Percentiles rank a stretch among this genome's conserved stretches.
Conservation (phyloP, 2,888 invertebrate species). For the Mycogona germanica region DNA sequence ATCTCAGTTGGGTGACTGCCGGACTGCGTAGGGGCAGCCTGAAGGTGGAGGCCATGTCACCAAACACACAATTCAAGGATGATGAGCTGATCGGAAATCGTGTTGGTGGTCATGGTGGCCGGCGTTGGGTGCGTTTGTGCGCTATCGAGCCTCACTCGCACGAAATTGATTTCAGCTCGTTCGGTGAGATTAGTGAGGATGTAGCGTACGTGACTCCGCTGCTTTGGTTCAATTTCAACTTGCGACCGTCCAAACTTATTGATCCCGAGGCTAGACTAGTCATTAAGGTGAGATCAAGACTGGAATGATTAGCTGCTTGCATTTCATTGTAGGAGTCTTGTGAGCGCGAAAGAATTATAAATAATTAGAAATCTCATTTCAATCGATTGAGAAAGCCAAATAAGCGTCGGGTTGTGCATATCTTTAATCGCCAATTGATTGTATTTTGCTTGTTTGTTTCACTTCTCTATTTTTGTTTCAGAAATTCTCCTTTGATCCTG, state of each 20-base stretch:
- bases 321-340: too few relatives aligned
- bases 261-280: slow-evolving; percentile 21
- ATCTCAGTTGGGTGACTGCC: slow-evolving; percentile 2
- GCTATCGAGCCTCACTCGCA: not conserved
- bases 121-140: too few relatives aligned
- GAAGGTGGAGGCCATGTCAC: too few relatives aligned
- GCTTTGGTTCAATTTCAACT: slow-evolving; percentile 26
- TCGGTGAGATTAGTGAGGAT: not conserved
- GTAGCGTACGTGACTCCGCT: slow-evolving; percentile 23
- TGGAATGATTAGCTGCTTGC: too few relatives aligned
- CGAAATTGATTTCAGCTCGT: slow-evolving; percentile 1
- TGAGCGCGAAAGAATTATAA: too few relatives aligned
- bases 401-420: too few relatives aligned
- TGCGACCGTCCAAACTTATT: slow-evolving; percentile 22
- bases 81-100: too few relatives aligned
- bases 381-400: too few relatives aligned
- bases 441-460: not conserved
- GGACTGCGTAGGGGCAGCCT: too few relatives aligned
- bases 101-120: too few relatives aligned
- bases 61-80: not conserved
- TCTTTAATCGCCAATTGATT: not conserved
- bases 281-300: slow-evolving; percentile 21
- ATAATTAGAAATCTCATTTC: too few relatives aligned
- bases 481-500: not conserved
- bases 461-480: not conserved